Base-by-base conservation (phyloP, 2,888 invertebrate species). In the Diaprepes abbreviatus region DNA sequence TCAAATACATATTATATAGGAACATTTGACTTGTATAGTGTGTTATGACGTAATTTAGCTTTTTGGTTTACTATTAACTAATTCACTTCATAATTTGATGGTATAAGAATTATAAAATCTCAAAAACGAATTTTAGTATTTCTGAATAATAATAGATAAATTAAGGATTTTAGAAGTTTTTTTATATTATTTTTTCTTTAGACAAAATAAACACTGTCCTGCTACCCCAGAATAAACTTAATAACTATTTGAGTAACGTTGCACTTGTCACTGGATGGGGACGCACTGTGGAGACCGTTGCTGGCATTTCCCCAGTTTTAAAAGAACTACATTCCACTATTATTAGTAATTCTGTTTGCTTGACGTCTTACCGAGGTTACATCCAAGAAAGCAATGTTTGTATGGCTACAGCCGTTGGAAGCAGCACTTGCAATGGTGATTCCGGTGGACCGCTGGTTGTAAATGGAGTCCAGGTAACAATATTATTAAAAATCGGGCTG, bases 221-320 rank as follows among this genome's bases (percentile, higher is more conserved):
- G 2, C 33, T 63, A 1, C 84, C 85, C 3, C 74, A 75, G 28
- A 33, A 58, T 1, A 79, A 79, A 63, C 35, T 17, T 28, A 82
- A 79, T 54, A 78, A 79, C 21, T 85, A 85, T 54, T 80, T 79
- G 43, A 82, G 82, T 52, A 80, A 81, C 50, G 70, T 79, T 14
- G 84, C 82, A 21, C 80, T 83, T 4, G 85, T 85, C 52, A 85
- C 85, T 17, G 87, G 87, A 9, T 87, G 87, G 87, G 87, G 87
- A 5, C 82, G 82, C 36, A 82, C 82, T 12, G 70, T 76, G 10
- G 83, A 84, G 67, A 24, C 33, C 9, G 80, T 80, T 19, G 81
- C 81, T 70, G 79, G 79, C 21, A 84, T 82, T 21, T 85, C 84
- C 71, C 81, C 82, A 50, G 83, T 84, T 17, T 75, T 87, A 58